Conservation (phyloP, 2,113 vertebrate species). For the Amblyornis subalaris region DNA sequence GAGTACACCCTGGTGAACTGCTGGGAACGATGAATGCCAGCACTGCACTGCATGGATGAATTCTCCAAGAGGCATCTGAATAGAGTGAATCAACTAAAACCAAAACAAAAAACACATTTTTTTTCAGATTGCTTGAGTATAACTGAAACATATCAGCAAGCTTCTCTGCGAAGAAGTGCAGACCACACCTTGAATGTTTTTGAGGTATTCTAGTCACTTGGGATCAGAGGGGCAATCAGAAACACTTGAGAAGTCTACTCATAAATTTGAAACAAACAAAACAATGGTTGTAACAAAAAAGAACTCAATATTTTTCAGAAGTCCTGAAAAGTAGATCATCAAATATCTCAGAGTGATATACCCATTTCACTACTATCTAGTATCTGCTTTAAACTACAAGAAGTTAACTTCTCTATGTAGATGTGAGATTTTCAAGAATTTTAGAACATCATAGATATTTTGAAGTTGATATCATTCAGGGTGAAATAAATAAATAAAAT, state of each 20-base stretch:
- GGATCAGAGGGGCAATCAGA: neutral
- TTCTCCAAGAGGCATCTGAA: slow-evolving; percentile 74
- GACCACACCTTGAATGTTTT: neutral
- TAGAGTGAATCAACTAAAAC: slow-evolving; percentile 78
- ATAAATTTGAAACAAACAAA: neutral
- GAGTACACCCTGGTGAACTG: slow-evolving; percentile 74
- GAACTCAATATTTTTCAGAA: neutral
- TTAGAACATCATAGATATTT: neutral
- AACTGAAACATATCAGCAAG: neutral
- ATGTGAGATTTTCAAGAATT: neutral
- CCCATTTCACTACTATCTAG: neutral
- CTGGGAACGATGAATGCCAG: slow-evolving; percentile 55
- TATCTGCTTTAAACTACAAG: neutral
- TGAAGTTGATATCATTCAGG: neutral
- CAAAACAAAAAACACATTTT: neutral
- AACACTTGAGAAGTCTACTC: neutral
- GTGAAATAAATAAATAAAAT: neutral
- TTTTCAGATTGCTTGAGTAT: neutral
- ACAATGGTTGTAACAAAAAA: neutral
- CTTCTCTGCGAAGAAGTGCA: neutral
- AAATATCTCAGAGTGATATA: neutral
- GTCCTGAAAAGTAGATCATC: neutral
- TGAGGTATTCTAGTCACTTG: neutral
- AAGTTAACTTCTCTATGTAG: neutral
- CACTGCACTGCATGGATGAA: slow-evolving; percentile 77